phyloP scores from a whole-genome alignment of 2,888 invertebrate species.

The Chorisops tibialis region DNA sequence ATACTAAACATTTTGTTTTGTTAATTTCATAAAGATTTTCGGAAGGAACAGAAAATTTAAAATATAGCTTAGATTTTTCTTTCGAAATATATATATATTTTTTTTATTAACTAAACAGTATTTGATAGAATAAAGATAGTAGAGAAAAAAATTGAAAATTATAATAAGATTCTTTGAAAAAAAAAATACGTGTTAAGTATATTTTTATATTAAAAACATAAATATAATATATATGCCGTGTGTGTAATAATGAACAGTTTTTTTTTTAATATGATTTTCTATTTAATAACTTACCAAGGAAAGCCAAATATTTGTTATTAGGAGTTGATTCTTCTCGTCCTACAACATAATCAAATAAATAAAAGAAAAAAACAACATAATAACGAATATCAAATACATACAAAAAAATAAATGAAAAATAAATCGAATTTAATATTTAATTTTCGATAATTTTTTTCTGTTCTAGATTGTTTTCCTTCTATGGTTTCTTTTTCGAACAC shows the following conservation, averaged over 20 bases:
- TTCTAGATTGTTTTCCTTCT: constrained; percentile 39
- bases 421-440: background rate
- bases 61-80: constrained; percentile 30
- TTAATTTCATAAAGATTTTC: too few species aligned
- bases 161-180: background rate
- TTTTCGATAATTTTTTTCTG: constrained; percentile 34
- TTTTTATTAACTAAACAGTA: background rate
- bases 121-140: too few species aligned
- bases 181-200: background rate
- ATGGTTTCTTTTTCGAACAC: constrained; percentile 29
- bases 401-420: too few species aligned
- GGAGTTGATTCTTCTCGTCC: constrained; percentile 95
- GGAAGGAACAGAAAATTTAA: constrained; percentile 32
- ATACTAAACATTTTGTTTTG: background rate
- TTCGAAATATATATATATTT: background rate
- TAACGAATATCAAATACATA: constrained; percentile 42
- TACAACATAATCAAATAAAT: constrained; percentile 55
- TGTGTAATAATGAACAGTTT: constrained; percentile 38
- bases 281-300: constrained; percentile 77
- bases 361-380: constrained; percentile 33
- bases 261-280: constrained; percentile 37
- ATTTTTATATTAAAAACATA: constrained; percentile 10
- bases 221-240: constrained; percentile 38
- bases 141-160: background rate
- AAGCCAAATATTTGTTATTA: constrained; percentile 93